phyloP scores from a whole-genome alignment of 2,888 invertebrate genomes.

The Tenodera sinensis region DNA sequence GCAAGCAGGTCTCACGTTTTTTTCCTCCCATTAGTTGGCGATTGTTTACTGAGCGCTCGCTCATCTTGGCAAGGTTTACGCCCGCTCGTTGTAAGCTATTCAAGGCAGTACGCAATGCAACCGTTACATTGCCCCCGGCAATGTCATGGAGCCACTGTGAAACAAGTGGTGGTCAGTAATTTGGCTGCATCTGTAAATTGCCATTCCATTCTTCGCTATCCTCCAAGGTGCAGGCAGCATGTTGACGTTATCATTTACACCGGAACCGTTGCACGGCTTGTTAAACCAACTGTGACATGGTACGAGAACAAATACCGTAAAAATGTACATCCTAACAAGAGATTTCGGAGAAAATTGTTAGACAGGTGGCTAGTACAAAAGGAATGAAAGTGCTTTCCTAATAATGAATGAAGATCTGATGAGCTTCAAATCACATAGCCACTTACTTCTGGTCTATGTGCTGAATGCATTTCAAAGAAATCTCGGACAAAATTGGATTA shows the following conservation, averaged over 20 bases:
- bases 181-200: not conserved
- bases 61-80: not conserved
- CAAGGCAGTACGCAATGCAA: not conserved
- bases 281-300: not conserved
- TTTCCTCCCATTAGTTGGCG: not conserved
- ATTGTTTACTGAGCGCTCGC: not conserved
- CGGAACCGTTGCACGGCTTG: not conserved
- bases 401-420: too few relatives aligned
- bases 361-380: not conserved
- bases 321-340: not conserved
- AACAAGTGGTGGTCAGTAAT: not conserved
- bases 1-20: too few relatives aligned
- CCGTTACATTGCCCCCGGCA: not conserved
- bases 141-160: not conserved
- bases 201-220: not conserved
- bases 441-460: too few relatives aligned
- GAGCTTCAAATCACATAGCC: too few relatives aligned
- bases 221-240: not conserved
- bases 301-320: not conserved
- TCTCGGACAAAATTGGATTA: too few relatives aligned
- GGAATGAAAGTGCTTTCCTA: not conserved
- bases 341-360: not conserved
- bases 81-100: not conserved
- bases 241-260: not conserved
- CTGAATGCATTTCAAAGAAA: too few relatives aligned